Percentiles rank a stretch among this genome's conserved stretches.
These are phyloP conservation scores for Odontamblyopus rebecca DNA, from an alignment of 2,797 vertebrate genomes.

Conservation along the genomic window DNA sequence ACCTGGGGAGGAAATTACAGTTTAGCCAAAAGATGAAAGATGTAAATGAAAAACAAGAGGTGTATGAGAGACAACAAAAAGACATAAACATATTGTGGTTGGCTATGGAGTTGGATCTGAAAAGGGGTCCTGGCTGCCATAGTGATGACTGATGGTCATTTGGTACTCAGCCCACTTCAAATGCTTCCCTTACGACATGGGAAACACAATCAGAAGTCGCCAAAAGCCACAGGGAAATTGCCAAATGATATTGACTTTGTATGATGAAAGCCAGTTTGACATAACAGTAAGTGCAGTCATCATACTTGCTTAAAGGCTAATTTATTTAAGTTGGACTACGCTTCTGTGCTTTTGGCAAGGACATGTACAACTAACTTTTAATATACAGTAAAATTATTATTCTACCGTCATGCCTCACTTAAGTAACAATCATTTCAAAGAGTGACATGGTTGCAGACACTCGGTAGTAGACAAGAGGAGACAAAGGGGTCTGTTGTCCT, in stretches of 20 bases:
- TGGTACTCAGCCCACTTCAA: slow-evolving; percentile 53
- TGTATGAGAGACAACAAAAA: slow-evolving; percentile 62
- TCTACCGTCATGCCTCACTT: neutral
- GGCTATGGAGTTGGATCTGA: slow-evolving; percentile 53
- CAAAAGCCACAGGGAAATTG: slow-evolving; percentile 50
- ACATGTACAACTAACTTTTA: neutral
- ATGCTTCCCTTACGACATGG: slow-evolving; percentile 54
- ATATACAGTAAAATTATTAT: neutral
- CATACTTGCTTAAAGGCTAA: slow-evolving; percentile 27
- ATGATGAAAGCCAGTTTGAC: slow-evolving; percentile 57
- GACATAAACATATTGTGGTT: slow-evolving; percentile 54
- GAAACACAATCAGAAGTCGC: slow-evolving; percentile 58
- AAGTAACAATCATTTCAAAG: neutral
- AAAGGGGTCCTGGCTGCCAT: slow-evolving; percentile 43
- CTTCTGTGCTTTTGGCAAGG: slow-evolving; percentile 17
- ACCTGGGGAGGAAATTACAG: slow-evolving; percentile 11
- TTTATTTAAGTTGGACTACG: slow-evolving; percentile 22
- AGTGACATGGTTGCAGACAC: neutral
- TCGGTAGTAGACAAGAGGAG: too few species aligned
- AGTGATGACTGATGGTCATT: slow-evolving; percentile 59
- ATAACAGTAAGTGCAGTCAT: slow-evolving; percentile 31
- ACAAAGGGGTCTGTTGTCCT: too few species aligned
- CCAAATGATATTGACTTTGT: slow-evolving; percentile 32
- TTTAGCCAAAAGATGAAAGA: slow-evolving; percentile 12
- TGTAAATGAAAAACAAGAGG: slow-evolving; percentile 12